Evolutionary conservation across 2,113 vertebrate species (phyloP), one percentile per base, ranked within the genome.

Genomic region (Plectropomus leopardus): DNA sequence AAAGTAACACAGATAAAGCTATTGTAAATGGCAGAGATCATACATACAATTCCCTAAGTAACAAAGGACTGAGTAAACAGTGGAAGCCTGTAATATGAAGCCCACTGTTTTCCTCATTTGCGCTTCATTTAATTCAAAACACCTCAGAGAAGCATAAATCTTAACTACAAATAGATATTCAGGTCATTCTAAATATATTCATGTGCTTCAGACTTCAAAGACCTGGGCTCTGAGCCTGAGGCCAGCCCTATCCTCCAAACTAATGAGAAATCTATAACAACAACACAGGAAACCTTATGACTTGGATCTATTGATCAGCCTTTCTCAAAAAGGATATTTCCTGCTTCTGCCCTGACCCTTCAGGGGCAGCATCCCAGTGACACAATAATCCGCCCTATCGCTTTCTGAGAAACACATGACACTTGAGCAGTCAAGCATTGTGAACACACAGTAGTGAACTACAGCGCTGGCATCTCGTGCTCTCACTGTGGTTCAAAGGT

Each of bases 151-250:
- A 54, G 45, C 17, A 45, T 23, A 3, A 4, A 57, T 50, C 24
- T 36, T 11, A 34, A 63, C 51, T 42, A 47, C 40, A 71, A 78
- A 72, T n/a, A 65, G 34, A 80, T 72, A 82, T 76, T 61, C 69
- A 68, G 77, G 80, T 84, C 64, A 84, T 78, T 78, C 77, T 71
- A 86, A 86, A 84, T 76, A 73, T 84, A 84, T 60, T 48, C 28
- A 32, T 53, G 47, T 26, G 63, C 10, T 3, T 58, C 32, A 82
- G 68, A 83, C 73, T 70, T 84, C 59, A 82, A 89, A 87, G 58
- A 71, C 28, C 40, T 77, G 58, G 21, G 10, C 10, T 53, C 21
- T 51, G 16, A 82, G 67, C 55, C 73, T 19, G 17, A 69, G 61
- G 58, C 50, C 45, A 57, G n/a, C 32, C 64, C 54, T 30, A 19